phyloP scores from a whole-genome alignment of 2,797 vertebrate genomes.

The Heterohyrax brucei region DNA sequence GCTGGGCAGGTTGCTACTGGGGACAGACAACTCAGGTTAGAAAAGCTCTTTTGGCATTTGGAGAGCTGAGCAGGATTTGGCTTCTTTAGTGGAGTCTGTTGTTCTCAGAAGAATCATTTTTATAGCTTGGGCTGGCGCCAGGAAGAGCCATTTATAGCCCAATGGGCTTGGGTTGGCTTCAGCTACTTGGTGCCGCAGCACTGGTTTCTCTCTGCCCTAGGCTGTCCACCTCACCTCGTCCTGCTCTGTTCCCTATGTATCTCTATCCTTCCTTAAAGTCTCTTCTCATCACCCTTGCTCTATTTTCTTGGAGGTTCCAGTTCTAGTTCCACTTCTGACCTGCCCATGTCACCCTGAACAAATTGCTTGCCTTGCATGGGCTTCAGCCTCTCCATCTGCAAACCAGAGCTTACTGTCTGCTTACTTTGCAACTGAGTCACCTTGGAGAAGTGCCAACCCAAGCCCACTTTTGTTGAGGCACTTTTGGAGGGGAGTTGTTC shows the following conservation, averaged over 20 bases:
- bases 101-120: conserved; percentile 74
- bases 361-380: background rate
- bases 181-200: background rate
- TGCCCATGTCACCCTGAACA: background rate
- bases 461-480: rapidly evolving
- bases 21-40: conserved; percentile 31
- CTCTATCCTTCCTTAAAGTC: background rate
- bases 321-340: background rate
- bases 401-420: background rate
- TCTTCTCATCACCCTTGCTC: no score
- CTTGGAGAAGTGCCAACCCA: background rate
- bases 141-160: conserved; percentile 75
- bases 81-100: conserved; percentile 65
- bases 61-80: conserved; percentile 68
- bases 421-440: background rate
- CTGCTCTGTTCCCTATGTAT: background rate
- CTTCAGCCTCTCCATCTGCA: background rate
- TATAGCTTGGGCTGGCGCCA: conserved; percentile 66
- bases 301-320: background rate
- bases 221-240: no score
- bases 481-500: background rate
- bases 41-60: conserved; percentile 76
- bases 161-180: conserved; percentile 49
- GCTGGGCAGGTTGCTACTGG: background rate
- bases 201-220: background rate